These are phyloP conservation scores for Drosophila hamatofila DNA, from an alignment of 2,888 invertebrate genomes.

Conservation along the genomic window DNA sequence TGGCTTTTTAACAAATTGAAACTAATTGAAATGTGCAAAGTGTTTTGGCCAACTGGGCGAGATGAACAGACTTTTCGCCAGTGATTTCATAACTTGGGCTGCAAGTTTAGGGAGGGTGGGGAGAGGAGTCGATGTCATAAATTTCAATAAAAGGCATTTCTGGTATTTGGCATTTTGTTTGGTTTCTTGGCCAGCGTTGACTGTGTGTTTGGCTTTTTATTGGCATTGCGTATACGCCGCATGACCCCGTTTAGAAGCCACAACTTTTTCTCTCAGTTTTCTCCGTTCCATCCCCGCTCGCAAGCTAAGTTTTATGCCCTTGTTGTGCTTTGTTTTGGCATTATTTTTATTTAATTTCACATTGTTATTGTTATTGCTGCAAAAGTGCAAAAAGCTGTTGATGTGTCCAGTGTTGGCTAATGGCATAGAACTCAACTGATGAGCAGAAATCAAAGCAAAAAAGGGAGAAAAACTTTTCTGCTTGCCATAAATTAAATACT, in stretches of 20 bases:
- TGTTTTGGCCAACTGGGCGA: neutral
- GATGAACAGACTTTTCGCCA: slow-evolving; percentile 16
- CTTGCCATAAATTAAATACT: slow-evolving; percentile 33
- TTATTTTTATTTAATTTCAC: slow-evolving; percentile 54
- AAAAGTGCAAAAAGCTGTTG: slow-evolving; percentile 57
- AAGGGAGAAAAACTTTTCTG: slow-evolving; percentile 16
- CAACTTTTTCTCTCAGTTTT: neutral
- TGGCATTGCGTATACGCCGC: slow-evolving; percentile 58
- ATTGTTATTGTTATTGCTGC: slow-evolving; percentile 46
- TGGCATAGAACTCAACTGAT: slow-evolving; percentile 17
- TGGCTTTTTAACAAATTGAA: slow-evolving; percentile 68
- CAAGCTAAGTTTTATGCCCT: slow-evolving; percentile 8
- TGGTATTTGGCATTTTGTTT: slow-evolving; percentile 45
- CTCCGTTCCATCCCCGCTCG: slow-evolving; percentile 8
- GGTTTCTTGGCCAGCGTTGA: slow-evolving; percentile 10
- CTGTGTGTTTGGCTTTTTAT: slow-evolving; percentile 42
- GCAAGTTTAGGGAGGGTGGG: neutral
- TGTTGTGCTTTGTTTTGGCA: slow-evolving; percentile 31
- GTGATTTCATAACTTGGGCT: slow-evolving; percentile 37
- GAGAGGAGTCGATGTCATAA: slow-evolving; percentile 58
- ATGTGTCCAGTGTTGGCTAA: slow-evolving; percentile 42
- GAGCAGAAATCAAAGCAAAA: slow-evolving; percentile 1
- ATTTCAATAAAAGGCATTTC: slow-evolving; percentile 70
- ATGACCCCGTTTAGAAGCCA: slow-evolving; percentile 23
- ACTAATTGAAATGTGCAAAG: slow-evolving; percentile 71